A percentile compares a stretch with the other conserved stretches of the same genome.
phyloP scores from a whole-genome alignment of 2,888 invertebrate species.

The Plagiodera versicolora region DNA sequence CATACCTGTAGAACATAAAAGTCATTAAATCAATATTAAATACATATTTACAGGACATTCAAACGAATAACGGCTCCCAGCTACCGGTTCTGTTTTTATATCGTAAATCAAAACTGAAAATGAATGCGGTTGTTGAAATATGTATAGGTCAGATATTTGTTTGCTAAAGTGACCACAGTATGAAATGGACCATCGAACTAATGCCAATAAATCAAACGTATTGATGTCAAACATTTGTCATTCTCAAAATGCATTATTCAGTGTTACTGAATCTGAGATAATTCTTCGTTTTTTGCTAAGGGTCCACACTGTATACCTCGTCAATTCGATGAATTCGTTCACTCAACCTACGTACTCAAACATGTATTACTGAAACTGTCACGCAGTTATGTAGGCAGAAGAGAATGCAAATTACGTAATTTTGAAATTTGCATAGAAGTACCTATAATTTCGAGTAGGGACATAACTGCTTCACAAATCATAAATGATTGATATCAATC shows the following conservation, averaged over 20 bases:
- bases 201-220: too few relatives aligned
- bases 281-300: too few relatives aligned
- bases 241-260: too few relatives aligned
- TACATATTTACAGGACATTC: slow-evolving; percentile 40
- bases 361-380: background rate
- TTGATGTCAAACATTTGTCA: too few relatives aligned
- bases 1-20: slow-evolving; percentile 14
- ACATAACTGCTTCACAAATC: background rate
- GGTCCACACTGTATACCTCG: too few relatives aligned
- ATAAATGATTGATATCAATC: background rate
- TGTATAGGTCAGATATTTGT: background rate
- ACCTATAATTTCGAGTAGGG: background rate
- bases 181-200: background rate
- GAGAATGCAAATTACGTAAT: background rate
- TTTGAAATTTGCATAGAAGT: background rate
- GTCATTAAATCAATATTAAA: slow-evolving; percentile 39
- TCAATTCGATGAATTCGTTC: too few relatives aligned
- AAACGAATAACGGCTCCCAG: slow-evolving; percentile 36
- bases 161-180: background rate
- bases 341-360: too few relatives aligned
- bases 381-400: background rate
- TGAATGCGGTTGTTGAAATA: background rate
- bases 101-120: slow-evolving; percentile 20
- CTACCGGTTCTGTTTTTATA: slow-evolving; percentile 23
- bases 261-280: too few relatives aligned